Percentiles rank a stretch among this genome's conserved stretches.
These are phyloP conservation scores for Lethenteron camtschaticum DNA, from an alignment of 2,113 vertebrate genomes.

Conservation along the genomic window DNA sequence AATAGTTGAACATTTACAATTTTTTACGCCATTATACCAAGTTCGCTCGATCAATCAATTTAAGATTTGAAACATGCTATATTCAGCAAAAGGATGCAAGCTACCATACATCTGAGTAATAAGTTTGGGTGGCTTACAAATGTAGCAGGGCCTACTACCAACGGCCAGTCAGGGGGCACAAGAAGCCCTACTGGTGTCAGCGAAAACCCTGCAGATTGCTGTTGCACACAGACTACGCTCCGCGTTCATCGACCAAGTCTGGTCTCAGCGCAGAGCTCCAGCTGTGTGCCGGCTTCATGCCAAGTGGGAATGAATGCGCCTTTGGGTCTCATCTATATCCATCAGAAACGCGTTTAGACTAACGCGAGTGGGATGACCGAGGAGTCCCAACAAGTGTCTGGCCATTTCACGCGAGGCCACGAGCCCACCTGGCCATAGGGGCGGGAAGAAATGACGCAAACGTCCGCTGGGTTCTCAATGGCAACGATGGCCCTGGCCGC, in stretches of 20 bases:
- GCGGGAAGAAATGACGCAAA: conserved; percentile 92
- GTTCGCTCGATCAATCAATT: too few species aligned
- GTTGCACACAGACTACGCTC: conserved; percentile 84
- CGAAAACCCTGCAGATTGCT: conserved; percentile 34
- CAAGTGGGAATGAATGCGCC: too few species aligned
- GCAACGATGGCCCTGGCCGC: conserved; percentile 91
- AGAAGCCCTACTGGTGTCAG: conserved; percentile 31
- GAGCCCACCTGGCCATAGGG: conserved; percentile 75
- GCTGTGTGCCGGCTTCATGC: conserved; percentile 29
- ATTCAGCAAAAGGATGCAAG: too few species aligned
- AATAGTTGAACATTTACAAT: too few species aligned
- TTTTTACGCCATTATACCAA: too few species aligned
- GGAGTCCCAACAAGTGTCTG: too few species aligned
- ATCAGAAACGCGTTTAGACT: too few species aligned
- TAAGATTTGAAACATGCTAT: too few species aligned
- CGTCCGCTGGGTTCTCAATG: conserved; percentile 91
- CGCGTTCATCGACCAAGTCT: conserved; percentile 25
- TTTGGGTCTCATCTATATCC: too few species aligned
- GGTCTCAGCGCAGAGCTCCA: conserved; percentile 53
- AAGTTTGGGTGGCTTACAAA: not conserved
- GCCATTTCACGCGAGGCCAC: too few species aligned
- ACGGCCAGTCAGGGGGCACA: conserved; percentile 43
- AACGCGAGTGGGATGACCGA: too few species aligned
- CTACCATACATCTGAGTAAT: too few species aligned
- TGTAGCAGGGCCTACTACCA: conserved; percentile 54